Evolutionary conservation across 2,113 vertebrate genomes (phyloP).

Genomic region (Chloebia gouldiae): DNA sequence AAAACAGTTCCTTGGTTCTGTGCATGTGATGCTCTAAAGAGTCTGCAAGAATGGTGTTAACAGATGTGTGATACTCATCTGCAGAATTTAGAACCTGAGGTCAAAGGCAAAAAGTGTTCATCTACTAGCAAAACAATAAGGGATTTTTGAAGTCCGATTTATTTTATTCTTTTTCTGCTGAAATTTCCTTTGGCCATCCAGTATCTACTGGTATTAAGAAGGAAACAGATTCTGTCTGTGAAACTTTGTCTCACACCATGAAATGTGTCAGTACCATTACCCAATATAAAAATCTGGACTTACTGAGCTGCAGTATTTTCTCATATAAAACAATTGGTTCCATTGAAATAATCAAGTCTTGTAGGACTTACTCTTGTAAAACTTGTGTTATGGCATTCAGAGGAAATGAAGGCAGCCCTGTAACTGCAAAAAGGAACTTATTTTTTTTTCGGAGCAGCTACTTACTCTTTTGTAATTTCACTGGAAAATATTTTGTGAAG

Average conservation of each 20-base stretch:
- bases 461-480: constrained; percentile 5
- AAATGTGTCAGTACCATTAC: neutral
- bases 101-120: neutral
- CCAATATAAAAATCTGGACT: neutral
- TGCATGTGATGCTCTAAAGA: neutral
- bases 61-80: neutral
- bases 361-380: constrained; percentile 37
- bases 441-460: neutral
- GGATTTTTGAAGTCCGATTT: neutral
- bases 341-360: constrained; percentile 30
- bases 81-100: neutral
- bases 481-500: constrained; percentile 12
- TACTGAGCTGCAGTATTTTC: constrained; percentile 7
- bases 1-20: neutral
- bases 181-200: neutral
- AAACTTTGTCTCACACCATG: neutral
- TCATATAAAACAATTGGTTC: constrained; percentile 34
- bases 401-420: constrained; percentile 39
- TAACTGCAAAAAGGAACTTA: constrained; percentile 15
- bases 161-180: neutral
- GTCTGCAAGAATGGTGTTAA: neutral
- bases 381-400: neutral
- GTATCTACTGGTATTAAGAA: neutral
- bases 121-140: neutral
- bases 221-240: constrained; percentile 4